Conservation (phyloP, 2,888 invertebrate genomes). For the Platycheirus rosarum region DNA sequence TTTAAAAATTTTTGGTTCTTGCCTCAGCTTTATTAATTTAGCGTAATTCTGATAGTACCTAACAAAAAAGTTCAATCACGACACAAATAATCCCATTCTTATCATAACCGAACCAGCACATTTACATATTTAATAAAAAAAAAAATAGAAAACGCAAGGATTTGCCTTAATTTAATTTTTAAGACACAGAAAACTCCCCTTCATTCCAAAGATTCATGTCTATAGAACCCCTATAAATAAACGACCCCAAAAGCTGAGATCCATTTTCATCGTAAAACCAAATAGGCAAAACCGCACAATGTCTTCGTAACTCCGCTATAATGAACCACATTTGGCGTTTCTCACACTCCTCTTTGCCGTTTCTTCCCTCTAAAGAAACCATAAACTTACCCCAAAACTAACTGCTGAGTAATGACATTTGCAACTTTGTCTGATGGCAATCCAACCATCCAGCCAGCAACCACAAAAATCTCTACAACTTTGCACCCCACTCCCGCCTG, state of each 20-base stretch:
- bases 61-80: too few relatives aligned
- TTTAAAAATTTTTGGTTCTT: too few relatives aligned
- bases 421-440: slow-evolving; percentile 31
- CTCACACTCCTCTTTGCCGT: neutral
- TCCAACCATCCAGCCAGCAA: slow-evolving; percentile 19
- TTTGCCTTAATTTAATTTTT: slow-evolving; percentile 1
- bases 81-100: too few relatives aligned
- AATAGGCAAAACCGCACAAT: slow-evolving; percentile 42
- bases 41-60: too few relatives aligned
- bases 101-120: too few relatives aligned
- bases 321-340: slow-evolving; percentile 61
- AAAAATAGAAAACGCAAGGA: neutral
- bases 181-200: neutral
- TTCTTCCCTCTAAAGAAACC: slow-evolving; percentile 34
- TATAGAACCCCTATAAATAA: slow-evolving; percentile 12
- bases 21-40: too few relatives aligned
- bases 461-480: slow-evolving; percentile 40
- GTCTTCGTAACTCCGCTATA: slow-evolving; percentile 48
- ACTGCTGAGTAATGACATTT: slow-evolving; percentile 73
- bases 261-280: slow-evolving; percentile 50
- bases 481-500: neutral
- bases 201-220: neutral
- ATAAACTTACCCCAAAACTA: slow-evolving; percentile 66
- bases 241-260: slow-evolving; percentile 38
- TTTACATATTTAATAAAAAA: neutral